Conservation (phyloP, 2,113 vertebrate species). For the Ptychochromis oligacanthus region DNA sequence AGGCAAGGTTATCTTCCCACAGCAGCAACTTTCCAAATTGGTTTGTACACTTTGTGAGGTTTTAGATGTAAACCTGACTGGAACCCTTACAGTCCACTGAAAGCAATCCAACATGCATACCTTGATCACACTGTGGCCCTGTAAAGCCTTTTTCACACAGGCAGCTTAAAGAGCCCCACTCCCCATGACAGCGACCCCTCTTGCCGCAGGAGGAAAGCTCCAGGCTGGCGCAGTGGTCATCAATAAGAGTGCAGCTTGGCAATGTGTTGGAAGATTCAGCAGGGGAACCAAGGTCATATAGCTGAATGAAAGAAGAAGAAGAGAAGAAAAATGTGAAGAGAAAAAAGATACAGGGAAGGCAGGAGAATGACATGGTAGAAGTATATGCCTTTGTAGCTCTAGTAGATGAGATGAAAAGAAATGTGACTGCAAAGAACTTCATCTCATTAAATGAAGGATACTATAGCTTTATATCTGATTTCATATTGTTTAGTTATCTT, state of each 20-base stretch:
- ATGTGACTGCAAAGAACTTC: neutral
- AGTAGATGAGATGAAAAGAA: neutral
- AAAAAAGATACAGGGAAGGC: neutral
- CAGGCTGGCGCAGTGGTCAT: slow-evolving; percentile 80
- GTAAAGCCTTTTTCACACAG: slow-evolving; percentile 82
- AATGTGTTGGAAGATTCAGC: slow-evolving; percentile 82
- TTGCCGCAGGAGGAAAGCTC: slow-evolving; percentile 80
- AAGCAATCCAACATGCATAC: slow-evolving; percentile 61
- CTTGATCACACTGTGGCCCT: slow-evolving; percentile 84
- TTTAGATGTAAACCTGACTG: neutral
- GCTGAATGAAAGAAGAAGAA: slow-evolving; percentile 55
- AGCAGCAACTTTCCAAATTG: slow-evolving; percentile 22
- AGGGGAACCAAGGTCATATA: slow-evolving; percentile 86
- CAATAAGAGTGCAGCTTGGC: slow-evolving; percentile 81
- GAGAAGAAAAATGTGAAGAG: neutral
- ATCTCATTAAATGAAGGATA: neutral
- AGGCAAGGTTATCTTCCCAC: slow-evolving; percentile 47
- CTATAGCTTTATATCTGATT: neutral
- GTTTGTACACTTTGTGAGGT: slow-evolving; percentile 1
- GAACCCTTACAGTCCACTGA: neutral
- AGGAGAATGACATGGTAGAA: neutral
- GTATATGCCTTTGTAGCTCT: neutral
- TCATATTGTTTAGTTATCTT: neutral
- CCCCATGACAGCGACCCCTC: slow-evolving; percentile 81
- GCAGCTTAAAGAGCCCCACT: slow-evolving; percentile 83